Evolutionary conservation across 2,113 vertebrate species (phyloP).

Genomic region (Scalopus aquaticus): DNA sequence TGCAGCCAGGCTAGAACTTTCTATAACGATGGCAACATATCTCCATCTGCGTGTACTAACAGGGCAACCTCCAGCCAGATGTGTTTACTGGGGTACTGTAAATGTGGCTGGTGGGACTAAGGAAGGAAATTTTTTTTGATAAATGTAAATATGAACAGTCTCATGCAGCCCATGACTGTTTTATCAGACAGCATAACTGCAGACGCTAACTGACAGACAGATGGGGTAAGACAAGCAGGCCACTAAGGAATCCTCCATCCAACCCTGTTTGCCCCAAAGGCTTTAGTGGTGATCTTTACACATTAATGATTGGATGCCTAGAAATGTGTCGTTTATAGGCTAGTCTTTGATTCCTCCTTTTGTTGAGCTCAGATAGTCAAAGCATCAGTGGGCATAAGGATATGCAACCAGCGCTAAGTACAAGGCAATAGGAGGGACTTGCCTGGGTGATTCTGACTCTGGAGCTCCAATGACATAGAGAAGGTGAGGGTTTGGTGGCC

Average conservation of each 20-base stretch:
- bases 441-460: constrained; percentile 13
- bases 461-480: not conserved
- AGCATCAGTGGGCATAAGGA: not conserved
- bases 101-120: not conserved
- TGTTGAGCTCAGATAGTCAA: not conserved
- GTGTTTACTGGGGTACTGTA: not conserved
- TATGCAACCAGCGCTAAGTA: not conserved
- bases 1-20: not conserved
- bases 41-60: not conserved
- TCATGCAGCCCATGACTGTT: not conserved
- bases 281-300: not conserved
- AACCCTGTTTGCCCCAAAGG: not conserved
- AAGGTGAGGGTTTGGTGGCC: not conserved
- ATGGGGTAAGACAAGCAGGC: not conserved
- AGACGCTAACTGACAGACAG: not conserved
- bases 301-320: not conserved
- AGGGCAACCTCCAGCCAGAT: not conserved
- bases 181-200: too few relatives aligned
- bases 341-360: not conserved
- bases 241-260: not conserved
- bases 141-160: not conserved
- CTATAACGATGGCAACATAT: not conserved
- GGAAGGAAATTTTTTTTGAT: not conserved
- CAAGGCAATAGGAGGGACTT: not conserved
- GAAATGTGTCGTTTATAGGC: not conserved